A percentile compares a stretch with the other conserved stretches of the same genome.
Evolutionary conservation across 2,888 invertebrate species (phyloP).

Genomic region (Apamea sordens): DNA sequence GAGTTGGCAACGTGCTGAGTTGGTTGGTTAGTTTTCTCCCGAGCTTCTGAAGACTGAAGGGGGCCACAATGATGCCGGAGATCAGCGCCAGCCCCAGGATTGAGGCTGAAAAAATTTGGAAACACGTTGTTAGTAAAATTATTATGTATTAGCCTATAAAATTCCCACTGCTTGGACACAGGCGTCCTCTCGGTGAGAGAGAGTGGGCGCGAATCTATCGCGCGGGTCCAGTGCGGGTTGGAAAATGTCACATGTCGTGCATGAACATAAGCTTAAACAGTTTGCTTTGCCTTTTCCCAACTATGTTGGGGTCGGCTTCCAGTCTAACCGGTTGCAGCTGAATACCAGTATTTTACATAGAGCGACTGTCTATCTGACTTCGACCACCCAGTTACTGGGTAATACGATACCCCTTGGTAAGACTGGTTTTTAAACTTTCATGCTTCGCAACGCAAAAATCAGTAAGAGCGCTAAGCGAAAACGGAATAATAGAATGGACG

Average conservation of each 20-base stretch:
- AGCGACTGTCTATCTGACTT: too few species aligned
- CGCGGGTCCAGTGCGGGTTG: neutral
- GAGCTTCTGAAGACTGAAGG: slow-evolving; percentile 88
- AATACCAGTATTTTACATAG: too few species aligned
- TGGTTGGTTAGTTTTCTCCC: slow-evolving; percentile 90
- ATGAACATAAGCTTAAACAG: neutral
- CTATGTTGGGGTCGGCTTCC: too few species aligned
- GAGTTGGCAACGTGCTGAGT: slow-evolving; percentile 87
- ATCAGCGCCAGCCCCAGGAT: slow-evolving; percentile 91
- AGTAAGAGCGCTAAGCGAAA: too few species aligned
- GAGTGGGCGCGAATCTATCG: neutral
- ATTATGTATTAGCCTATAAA: neutral
- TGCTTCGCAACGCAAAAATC: neutral
- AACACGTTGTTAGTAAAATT: neutral
- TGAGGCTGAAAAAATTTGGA: slow-evolving; percentile 85
- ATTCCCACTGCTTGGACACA: neutral
- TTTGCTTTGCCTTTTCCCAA: neutral
- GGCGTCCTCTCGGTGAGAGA: neutral
- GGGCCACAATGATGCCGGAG: slow-evolving; percentile 89
- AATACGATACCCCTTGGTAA: too few species aligned
- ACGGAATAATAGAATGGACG: too few species aligned
- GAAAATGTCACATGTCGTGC: neutral
- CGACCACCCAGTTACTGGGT: too few species aligned
- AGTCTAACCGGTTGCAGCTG: too few species aligned
- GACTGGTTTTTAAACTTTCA: too few species aligned